Conservation (phyloP, 1,140 invertebrate genomes). For the Kradibia gibbosae region DNA sequence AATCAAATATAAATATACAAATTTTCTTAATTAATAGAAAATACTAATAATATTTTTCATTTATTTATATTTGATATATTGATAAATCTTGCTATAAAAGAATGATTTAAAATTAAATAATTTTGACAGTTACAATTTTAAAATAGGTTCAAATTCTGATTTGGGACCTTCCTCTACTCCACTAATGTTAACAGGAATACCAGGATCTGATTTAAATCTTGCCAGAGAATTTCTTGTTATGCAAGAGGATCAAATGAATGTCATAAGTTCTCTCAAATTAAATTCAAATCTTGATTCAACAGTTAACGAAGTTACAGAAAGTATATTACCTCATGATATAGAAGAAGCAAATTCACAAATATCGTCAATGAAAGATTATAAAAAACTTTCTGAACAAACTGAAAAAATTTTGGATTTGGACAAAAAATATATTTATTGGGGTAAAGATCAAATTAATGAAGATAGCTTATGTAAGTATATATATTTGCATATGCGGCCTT, state of each 20-base stretch:
- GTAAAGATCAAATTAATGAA: conserved; percentile 41
- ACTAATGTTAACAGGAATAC: conserved; percentile 66
- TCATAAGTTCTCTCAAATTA: conserved; percentile 64
- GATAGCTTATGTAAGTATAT: conserved; percentile 43
- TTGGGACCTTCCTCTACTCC: conserved; percentile 64
- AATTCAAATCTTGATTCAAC: conserved; percentile 36
- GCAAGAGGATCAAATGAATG: conserved; percentile 70
- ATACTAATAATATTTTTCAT: not conserved
- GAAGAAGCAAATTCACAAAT: conserved; percentile 46
- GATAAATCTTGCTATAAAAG: not conserved
- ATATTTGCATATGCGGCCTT: not conserved
- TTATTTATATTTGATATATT: no score
- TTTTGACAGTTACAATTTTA: conserved; percentile 26
- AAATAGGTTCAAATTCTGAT: conserved; percentile 61
- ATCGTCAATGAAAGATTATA: conserved; percentile 38
- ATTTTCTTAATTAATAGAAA: not conserved
- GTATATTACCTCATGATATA: conserved; percentile 47
- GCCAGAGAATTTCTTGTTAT: conserved; percentile 69
- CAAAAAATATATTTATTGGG: conserved; percentile 43
- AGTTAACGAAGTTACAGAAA: conserved; percentile 31
- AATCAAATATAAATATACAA: no score
- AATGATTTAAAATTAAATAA: not conserved
- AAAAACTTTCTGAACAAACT: conserved; percentile 28
- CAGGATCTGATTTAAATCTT: conserved; percentile 65
- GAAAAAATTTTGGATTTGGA: conserved; percentile 26